Evolutionary conservation across 2,113 vertebrate genomes (phyloP).

Genomic region (Vidua chalybeata): DNA sequence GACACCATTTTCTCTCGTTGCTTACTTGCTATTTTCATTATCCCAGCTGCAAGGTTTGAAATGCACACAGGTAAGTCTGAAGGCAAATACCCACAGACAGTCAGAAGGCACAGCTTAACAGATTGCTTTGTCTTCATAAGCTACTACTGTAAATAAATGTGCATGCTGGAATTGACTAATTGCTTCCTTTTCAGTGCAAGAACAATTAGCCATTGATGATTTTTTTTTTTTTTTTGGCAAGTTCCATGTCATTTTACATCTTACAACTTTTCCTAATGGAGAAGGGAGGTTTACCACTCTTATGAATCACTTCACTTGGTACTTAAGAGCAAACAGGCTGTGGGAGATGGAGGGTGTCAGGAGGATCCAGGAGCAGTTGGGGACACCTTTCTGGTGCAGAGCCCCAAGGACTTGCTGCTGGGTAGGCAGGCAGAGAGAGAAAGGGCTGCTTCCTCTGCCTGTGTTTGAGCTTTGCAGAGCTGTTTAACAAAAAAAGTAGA

Average conservation of each 20-base stretch:
- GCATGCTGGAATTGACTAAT: background rate
- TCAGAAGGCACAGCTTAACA: background rate
- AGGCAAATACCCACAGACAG: background rate
- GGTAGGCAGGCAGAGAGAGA: background rate
- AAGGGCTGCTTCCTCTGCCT: background rate
- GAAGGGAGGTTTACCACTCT: background rate
- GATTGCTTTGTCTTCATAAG: background rate
- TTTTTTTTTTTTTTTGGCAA: background rate
- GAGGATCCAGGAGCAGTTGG: background rate
- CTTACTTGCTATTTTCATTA: background rate
- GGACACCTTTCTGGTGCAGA: background rate
- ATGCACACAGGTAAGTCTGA: background rate
- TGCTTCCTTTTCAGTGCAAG: background rate
- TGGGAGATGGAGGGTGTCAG: background rate
- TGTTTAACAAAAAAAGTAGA: background rate
- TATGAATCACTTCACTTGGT: background rate
- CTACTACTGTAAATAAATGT: background rate
- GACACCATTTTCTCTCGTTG: background rate
- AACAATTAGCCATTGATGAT: background rate
- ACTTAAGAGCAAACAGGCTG: background rate
- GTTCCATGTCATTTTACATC: background rate
- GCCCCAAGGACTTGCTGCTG: background rate
- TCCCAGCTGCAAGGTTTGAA: background rate
- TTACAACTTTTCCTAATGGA: background rate
- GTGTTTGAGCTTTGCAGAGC: background rate